phyloP scores from a whole-genome alignment of 2,888 invertebrate species.

The Gortyna flavago region DNA sequence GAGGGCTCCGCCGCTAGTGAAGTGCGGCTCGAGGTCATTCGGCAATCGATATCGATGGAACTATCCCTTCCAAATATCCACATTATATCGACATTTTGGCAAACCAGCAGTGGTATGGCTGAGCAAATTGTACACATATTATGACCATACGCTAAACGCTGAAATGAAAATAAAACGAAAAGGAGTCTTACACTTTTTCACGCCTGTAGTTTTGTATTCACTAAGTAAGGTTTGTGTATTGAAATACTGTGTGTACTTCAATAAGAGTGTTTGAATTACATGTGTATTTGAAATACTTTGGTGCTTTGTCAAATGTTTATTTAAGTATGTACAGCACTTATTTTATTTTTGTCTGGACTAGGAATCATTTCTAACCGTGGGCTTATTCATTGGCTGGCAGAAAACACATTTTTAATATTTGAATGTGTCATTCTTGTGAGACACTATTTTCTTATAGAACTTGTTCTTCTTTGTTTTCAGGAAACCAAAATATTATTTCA shows the following conservation, averaged over 20 bases:
- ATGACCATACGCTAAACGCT: not conserved
- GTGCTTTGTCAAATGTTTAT: constrained; percentile 30
- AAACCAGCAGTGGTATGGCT: too few species aligned
- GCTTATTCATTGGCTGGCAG: not conserved
- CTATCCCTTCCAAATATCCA: not conserved
- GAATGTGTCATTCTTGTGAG: not conserved
- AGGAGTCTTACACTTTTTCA: not conserved
- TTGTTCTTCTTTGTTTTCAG: not conserved
- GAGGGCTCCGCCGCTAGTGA: constrained; percentile 75
- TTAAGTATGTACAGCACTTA: not conserved
- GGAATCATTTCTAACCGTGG: not conserved
- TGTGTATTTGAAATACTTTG: constrained; percentile 31
- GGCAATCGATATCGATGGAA: constrained; percentile 79
- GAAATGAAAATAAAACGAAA: not conserved
- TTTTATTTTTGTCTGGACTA: constrained; percentile 5
- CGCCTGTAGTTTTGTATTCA: too few species aligned
- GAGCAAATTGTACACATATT: not conserved
- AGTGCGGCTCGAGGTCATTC: constrained; percentile 81
- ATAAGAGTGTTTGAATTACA: too few species aligned
- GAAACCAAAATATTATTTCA: not conserved
- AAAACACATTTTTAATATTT: not conserved
- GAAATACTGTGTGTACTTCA: too few species aligned
- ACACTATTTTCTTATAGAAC: not conserved
- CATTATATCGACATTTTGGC: not conserved
- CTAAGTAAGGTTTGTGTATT: too few species aligned